Evolutionary conservation across 2,797 vertebrate species (phyloP), one percentile per base, ranked within the genome.

Genomic region (Crax fasciolata): DNA sequence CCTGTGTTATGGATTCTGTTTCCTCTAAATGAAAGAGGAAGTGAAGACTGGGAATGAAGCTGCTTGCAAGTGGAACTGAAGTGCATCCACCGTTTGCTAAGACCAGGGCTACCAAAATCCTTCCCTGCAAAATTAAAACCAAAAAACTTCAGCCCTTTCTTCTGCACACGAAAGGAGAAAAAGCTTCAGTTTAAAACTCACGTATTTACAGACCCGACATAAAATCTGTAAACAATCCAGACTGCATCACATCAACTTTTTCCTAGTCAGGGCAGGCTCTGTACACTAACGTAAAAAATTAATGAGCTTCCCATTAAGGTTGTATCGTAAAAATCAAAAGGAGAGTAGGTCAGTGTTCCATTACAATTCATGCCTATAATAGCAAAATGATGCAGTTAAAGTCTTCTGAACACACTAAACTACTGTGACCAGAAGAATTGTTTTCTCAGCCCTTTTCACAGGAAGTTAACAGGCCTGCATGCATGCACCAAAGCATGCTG

Each of bases 11-110:
- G 8, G 58, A 75, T 62, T 73, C 71, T 76, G 55, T 67, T 80
- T 96, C 75, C 16, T 51, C 76, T n/a, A 52, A 15, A 32, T 24
- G 52, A 92, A 87, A 39, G 16, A 93, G 18, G 23, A 92, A 32
- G n/a, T 43, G 77, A 96, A 90, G 72, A 68, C n/a, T 89, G 38
- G 13, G 21, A 92, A 89, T 28, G 58, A 93, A 66, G 66, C 39
- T 51, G 51, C 72, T 41, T 83, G 24, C 51, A 90, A 67, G 41
- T 13, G 25, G 49, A 87, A 39, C 14, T 65, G 54, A 78, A 68
- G 13, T 2, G 0, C 20, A 75, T 13, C 41, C 78, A 65, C 11
- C 52, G 13, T n/a, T 30, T 35, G 30, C 89, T 6, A 81, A 7
- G 13, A 79, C 15, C 30, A 57, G 15, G 24, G 58, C 72, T 35